Percentiles rank a stretch among this genome's conserved stretches.
Conservation (phyloP, 2,113 vertebrate genomes). For the Orcinus orca region DNA sequence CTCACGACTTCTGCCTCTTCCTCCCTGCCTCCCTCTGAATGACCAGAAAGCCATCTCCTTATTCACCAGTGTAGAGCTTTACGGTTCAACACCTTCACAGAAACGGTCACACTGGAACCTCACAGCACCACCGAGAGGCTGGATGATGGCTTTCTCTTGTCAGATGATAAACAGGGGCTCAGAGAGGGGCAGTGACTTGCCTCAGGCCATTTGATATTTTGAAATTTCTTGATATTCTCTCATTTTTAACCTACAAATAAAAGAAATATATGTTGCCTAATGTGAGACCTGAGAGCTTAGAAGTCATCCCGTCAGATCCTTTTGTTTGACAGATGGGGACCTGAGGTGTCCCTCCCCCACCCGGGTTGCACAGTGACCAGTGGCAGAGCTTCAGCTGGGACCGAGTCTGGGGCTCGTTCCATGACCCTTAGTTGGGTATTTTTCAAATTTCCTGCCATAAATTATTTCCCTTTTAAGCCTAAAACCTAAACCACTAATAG, state of each 20-base stretch:
- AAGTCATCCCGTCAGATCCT: not conserved
- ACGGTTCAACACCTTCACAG: not conserved
- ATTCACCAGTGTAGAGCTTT: not conserved
- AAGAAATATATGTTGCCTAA: not conserved
- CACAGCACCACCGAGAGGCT: rapidly evolving
- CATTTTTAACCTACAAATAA: not conserved
- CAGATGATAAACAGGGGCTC: not conserved
- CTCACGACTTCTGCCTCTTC: not conserved
- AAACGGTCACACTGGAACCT: not conserved
- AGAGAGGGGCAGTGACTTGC: not conserved
- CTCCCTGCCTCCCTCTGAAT: not conserved
- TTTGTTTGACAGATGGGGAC: not conserved
- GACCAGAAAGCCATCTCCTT: not conserved
- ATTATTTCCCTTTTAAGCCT: not conserved
- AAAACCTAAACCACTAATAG: not conserved
- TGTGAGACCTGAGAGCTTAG: not conserved
- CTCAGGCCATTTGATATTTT: not conserved
- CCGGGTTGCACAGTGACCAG: too few relatives aligned
- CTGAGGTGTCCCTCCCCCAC: rapidly evolving
- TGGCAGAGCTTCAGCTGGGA: not conserved
- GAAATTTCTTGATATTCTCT: not conserved
- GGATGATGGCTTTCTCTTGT: not conserved
- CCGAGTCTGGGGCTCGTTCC: not conserved
- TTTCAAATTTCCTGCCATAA: not conserved
- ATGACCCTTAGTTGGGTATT: not conserved